Evolutionary conservation across 1,140 invertebrate species (phyloP).

Genomic region (Sitobion miscanthi): DNA sequence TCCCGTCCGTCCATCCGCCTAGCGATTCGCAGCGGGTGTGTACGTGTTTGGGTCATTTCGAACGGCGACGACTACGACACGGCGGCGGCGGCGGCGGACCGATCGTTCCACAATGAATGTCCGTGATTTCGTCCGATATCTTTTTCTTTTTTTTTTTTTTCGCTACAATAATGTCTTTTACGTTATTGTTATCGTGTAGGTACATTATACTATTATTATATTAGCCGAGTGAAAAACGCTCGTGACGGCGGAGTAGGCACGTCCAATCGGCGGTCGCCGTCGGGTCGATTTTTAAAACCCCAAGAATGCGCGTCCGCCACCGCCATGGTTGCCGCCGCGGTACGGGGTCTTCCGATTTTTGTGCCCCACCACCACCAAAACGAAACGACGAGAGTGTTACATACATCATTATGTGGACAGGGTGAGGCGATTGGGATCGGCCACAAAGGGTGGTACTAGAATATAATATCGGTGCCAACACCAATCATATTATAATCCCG

Average conservation of each 20-base stretch:
- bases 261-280: background rate
- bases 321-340: background rate
- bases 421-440: background rate
- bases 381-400: background rate
- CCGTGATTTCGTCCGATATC: background rate
- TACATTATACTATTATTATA: background rate
- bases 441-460: background rate
- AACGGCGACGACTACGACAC: background rate
- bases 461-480: background rate
- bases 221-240: background rate
- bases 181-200: background rate
- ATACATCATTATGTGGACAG: background rate
- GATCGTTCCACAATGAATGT: background rate
- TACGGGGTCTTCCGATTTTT: constrained; percentile 29
- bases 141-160: background rate
- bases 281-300: constrained; percentile 45
- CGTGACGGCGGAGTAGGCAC: background rate
- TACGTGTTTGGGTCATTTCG: constrained; percentile 23
- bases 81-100: background rate
- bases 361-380: background rate
- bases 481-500: background rate
- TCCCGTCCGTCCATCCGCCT: background rate
- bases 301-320: background rate
- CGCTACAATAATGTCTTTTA: background rate
- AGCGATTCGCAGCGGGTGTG: constrained; percentile 40